phyloP scores from a whole-genome alignment of 2,797 vertebrate species.

The Pangasius djambal region DNA sequence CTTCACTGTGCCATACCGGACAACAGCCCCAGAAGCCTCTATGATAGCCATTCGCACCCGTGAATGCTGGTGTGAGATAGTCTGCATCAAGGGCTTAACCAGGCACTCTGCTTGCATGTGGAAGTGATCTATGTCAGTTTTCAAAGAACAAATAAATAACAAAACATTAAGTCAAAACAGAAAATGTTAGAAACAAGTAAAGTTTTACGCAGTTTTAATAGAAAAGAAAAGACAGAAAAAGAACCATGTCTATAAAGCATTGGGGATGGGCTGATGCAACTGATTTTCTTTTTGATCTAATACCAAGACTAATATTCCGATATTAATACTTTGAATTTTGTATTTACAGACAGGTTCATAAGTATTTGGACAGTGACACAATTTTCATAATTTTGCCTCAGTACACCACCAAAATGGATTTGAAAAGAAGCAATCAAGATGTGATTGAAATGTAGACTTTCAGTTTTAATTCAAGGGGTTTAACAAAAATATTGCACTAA shows the following conservation, averaged over 20 bases:
- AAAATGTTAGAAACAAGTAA: not conserved
- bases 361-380: too few relatives aligned
- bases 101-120: conserved; percentile 92
- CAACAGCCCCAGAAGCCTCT: conserved; percentile 85
- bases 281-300: not conserved
- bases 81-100: conserved; percentile 89
- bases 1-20: conserved; percentile 85
- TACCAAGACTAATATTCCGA: not conserved
- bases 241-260: not conserved
- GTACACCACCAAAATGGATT: too few relatives aligned
- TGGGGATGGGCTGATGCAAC: not conserved
- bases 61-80: conserved; percentile 90
- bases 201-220: not conserved
- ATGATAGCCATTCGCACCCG: conserved; percentile 88
- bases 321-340: not conserved
- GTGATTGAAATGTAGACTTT: too few relatives aligned
- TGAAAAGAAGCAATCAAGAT: too few relatives aligned
- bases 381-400: too few relatives aligned
- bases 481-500: too few relatives aligned
- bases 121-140: conserved; percentile 83
- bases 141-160: conserved; percentile 14
- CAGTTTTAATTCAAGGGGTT: too few relatives aligned
- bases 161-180: not conserved
- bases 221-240: not conserved
- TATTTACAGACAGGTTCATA: not conserved